Evolutionary conservation across 2,113 vertebrate genomes (phyloP), one percentile per base, ranked within the genome.

Genomic region (Corythornis madagascariensis): DNA sequence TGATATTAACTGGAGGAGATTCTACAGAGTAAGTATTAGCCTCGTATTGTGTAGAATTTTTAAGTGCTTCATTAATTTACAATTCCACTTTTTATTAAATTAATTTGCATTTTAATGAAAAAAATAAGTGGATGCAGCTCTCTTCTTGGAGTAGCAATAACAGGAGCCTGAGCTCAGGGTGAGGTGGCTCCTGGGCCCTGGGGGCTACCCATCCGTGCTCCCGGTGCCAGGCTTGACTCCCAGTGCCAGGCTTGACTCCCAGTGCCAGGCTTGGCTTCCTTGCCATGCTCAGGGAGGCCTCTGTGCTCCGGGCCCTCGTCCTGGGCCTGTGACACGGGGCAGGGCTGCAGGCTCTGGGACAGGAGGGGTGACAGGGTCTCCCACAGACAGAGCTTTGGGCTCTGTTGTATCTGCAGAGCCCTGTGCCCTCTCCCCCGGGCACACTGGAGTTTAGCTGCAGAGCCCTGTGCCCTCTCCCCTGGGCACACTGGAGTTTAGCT

Each of bases 71-170:
- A 92, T 97, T 97, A 96, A 97, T 97, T 97, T 97, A 96, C 93
- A 93, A 82, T 96, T 93, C 93, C 59, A 89, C 73, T 90, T 97
- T 97, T 97, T 97, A 97, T 97, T 96, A 96, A 97, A 97, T 97
- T 97, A 96, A 97, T 96, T 97, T 97, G 92, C 96, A 97, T 97
- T 97, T 98, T 97, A 97, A 97, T 97, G 93, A 89, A 96, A 97
- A 96, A 96, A 90, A 73, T 82, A 95, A 96, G 94, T 85, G 80
- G 89, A 70, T 90, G 52, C 67, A 72, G 90, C 86, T 96, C 92
- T 85, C 72, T 11, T 86, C 76, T 78, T 90, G 73, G 64, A 80
- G 88, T 74, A 86, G 86, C 50, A 90, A 69, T 69, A 78, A 53
- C 18, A 59, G 15, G 26, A 9, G 73, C 56, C 53, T 1, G 13